Evolutionary conservation across 1,140 invertebrate genomes (phyloP), one percentile per base, ranked within the genome.

Genomic region (Branchinecta lynchi): DNA sequence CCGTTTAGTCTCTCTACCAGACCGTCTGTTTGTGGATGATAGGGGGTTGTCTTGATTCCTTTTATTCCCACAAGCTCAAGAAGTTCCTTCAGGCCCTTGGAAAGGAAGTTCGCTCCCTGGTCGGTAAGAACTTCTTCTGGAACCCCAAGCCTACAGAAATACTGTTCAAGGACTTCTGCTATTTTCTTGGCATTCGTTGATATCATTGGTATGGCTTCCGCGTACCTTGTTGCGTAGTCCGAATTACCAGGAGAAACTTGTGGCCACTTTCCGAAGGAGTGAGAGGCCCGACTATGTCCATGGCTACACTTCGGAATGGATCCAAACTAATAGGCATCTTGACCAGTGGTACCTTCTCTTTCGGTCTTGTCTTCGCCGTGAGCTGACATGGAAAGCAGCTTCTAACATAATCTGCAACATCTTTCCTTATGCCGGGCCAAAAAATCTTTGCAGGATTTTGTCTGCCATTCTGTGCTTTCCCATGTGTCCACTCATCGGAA

Each of bases 171-270:
- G 8, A 72, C 70, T 60, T 73, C 65, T 9, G 75, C 75, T 12
- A 77, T 71, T 5, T 73, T 76, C 9, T 66, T 45, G 0, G 77
- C 75, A 67, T 74, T 72, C 66, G 75, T 71, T 67, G 78, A 72
- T 10, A 70, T 65, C 21, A 77, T 71, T 3, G 73, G 65, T 67
- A 72, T 70, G 65, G 66, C 72, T 67, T 73, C 74, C 7, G 73
- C 69, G 73, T 74, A 78, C 70, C 75, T 75, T 45, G 76, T 76
- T 60, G 76, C 73, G 67, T 75, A 73, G 72, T 77, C 76, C 20
- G 69, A 66, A 15, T 68, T 8, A 78, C 75, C 12, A 78, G 44
- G 21, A 77, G 71, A 72, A 74, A 76, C 43, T 71, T 45, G 70
- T 74, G 72, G 45, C 72, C 72, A 8, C 66, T 66, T n/a, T 51